Conservation (phyloP, 2,797 vertebrate genomes). For the Oryzias sinensis region DNA sequence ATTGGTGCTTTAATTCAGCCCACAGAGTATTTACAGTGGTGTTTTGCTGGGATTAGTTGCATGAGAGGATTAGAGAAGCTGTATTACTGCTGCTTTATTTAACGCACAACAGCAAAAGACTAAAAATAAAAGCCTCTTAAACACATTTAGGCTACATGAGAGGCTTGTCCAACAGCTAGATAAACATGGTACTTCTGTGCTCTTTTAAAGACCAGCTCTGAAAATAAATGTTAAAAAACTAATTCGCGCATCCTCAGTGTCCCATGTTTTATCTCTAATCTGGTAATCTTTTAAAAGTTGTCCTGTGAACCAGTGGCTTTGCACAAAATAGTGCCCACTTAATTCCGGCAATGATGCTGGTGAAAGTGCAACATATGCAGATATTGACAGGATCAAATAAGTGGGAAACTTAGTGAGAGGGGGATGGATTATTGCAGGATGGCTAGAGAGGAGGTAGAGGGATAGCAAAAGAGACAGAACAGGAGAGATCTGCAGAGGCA, state of each 20-base stretch:
- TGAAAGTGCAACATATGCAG: slow-evolving; percentile 68
- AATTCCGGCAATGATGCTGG: slow-evolving; percentile 61
- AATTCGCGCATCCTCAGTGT: slow-evolving; percentile 35
- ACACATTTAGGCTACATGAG: slow-evolving; percentile 71
- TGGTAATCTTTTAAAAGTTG: slow-evolving; percentile 74
- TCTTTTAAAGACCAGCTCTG: slow-evolving; percentile 35
- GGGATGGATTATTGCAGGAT: slow-evolving; percentile 64
- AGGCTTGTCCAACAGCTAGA: slow-evolving; percentile 49
- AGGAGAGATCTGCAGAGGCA: slow-evolving; percentile 65
- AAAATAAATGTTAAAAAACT: slow-evolving; percentile 18
- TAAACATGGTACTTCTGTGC: slow-evolving; percentile 51
- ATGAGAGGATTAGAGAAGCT: slow-evolving; percentile 80
- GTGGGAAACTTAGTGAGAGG: slow-evolving; percentile 58
- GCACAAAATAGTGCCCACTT: slow-evolving; percentile 58
- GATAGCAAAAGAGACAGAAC: slow-evolving; percentile 21
- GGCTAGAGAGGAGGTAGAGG: slow-evolving; percentile 30
- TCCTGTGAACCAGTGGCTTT: slow-evolving; percentile 60
- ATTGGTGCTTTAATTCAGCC: slow-evolving; percentile 73
- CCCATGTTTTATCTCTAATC: slow-evolving; percentile 66
- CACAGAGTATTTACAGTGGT: slow-evolving; percentile 77
- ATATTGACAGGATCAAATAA: slow-evolving; percentile 63
- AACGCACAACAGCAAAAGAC: slow-evolving; percentile 77
- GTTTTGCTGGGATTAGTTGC: slow-evolving; percentile 76
- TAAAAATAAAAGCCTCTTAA: slow-evolving; percentile 77
- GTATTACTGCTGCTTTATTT: slow-evolving; percentile 80